Base-by-base conservation (phyloP, 1,140 invertebrate species). In the Magallana gigas region DNA sequence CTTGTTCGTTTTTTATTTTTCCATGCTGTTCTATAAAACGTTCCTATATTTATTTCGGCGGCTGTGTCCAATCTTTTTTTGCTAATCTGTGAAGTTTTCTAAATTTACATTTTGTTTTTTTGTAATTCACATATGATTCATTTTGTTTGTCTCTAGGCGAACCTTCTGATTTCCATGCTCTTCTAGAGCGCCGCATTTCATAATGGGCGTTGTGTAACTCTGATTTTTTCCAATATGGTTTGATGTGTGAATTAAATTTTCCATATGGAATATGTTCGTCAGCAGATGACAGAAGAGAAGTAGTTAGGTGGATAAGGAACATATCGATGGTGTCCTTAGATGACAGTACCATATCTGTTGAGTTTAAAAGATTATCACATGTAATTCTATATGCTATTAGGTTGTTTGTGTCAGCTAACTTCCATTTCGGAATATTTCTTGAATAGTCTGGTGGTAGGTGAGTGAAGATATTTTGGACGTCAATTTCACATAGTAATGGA, bases 71-170 rank as follows among this genome's bases (percentile, higher is more conserved):
- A 23, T 23, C 0, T 71, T 71, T 71, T 71, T 23, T 9, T 71
- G 64, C 64, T n/a, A 68, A 18, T 68, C 64, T 23, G 18, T 68
- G 64, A 16, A 71, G 64, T 71, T 71, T 71, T 71, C 64, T 18
- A 18, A 71, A 71, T 71, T 8, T 9, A 23, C 64, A 9, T 23
- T 71, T 71, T 29, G n/a, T 11, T 7, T 71, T 18, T 71, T 71
- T 71, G 29, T 68, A 71, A 5, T 29, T 29, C 8, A 18, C 64
- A 23, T 23, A 71, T 0, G 23, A 71, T 18, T 71, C 64, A 9
- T 16, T 16, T 68, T 68, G 16, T 68, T 68, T 68, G 8, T 18
- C 4, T 23, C n/a, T 0, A 23, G 23, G 18, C 9, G 64, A 71
- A 18, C 23, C 18, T 9, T 11, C 7, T 8, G n/a, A 71, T 71